These are phyloP conservation scores for Taxidea taxus DNA, from an alignment of 2,113 vertebrate species.

Conservation along the genomic window DNA sequence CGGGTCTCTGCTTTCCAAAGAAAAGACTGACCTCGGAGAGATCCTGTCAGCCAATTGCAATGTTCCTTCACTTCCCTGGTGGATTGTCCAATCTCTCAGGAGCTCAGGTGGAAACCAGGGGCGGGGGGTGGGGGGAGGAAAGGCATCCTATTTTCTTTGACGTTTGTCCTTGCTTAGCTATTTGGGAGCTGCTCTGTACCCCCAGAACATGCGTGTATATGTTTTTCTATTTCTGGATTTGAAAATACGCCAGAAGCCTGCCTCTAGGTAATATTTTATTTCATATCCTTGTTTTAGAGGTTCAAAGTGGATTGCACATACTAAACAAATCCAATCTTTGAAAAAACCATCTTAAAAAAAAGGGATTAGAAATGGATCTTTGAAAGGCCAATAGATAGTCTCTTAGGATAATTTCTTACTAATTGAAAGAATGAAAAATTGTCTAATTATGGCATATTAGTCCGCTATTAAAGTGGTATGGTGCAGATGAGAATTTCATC, in stretches of 20 bases:
- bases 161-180: background rate
- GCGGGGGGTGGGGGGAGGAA: too few species aligned
- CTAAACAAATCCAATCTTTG: background rate
- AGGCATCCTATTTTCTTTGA: background rate
- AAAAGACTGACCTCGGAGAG: background rate
- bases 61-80: background rate
- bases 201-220: background rate
- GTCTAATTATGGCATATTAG: background rate
- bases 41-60: background rate
- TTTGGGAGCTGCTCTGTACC: background rate
- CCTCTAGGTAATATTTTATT: constrained; percentile 12
- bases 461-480: background rate
- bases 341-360: background rate
- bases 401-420: constrained; percentile 21
- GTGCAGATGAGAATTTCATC: constrained; percentile 16
- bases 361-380: background rate
- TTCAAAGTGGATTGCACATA: constrained; percentile 5
- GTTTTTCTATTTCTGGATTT: constrained; percentile 12
- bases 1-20: constrained; percentile 58
- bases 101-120: background rate
- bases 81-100: background rate
- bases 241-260: constrained; percentile 8
- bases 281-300: constrained; percentile 19
- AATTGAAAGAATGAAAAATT: background rate
- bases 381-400: constrained; percentile 13